Base-by-base conservation (phyloP, 1,140 invertebrate species). In the Bathynomus jamesi region DNA sequence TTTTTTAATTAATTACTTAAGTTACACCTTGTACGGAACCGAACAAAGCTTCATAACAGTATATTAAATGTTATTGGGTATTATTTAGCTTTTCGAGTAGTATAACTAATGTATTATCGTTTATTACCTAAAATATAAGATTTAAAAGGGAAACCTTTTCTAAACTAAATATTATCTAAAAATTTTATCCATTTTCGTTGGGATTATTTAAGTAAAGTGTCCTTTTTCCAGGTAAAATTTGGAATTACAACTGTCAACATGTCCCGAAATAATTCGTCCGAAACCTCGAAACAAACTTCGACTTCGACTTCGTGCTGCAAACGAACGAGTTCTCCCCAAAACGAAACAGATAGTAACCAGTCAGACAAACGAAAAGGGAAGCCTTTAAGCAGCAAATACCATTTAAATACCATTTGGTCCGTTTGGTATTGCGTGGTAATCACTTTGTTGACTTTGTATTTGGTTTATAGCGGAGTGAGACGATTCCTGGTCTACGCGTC, bases 321-420 rank as follows among this genome's bases (percentile, higher is more conserved):
- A 65, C 21, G 21, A 29, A 65, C 30, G 53, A 65, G 61, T 1
- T 30, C 30, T 28, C 27, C 65, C 4, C 10, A 40, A 31, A 30
- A 46, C 29, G 1, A n/a, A 29, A 4, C 4, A n/a, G n/a, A 21
- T 29, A 25, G 28, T 4, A 28, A 32, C 62, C 31, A 65, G 11
- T 30, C 29, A 60, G 28, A 17, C 66, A 67, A 65, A 53, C 40
- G 11, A 17, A 53, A 53, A 53, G 40, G 13, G 11, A 65, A 61
- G 10, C 10, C 21, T 1, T 70, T 65, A 53, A 86, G 85, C 71
- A 80, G 81, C 67, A 81, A 84, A 7, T 84, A 87, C 25, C 89
- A 91, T 80, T 83, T 91, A 27, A 94, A 94, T 81, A 90, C 88
- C 66, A 85, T 94, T 61, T 92, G 90, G 89, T 93, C 90, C 53